These are phyloP conservation scores for Microcebus tavaratra DNA, from an alignment of 2,113 vertebrate genomes.

Conservation along the genomic window DNA sequence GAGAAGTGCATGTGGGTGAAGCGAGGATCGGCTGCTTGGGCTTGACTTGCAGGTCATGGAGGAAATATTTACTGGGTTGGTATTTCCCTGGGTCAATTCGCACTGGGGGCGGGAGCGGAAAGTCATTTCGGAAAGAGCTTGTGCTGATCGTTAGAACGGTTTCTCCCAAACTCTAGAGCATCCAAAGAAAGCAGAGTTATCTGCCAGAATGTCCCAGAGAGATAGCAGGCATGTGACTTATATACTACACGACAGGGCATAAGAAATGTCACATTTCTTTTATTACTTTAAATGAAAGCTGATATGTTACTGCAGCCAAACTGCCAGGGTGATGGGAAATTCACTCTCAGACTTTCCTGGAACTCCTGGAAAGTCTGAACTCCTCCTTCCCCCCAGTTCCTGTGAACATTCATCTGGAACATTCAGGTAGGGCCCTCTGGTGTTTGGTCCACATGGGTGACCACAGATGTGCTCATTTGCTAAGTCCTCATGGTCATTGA, in stretches of 20 bases:
- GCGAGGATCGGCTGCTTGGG: no score
- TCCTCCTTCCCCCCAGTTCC: neutral
- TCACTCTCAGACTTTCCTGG: neutral
- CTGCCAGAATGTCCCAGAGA: constrained; percentile 49
- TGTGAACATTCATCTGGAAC: neutral
- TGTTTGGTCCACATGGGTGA: neutral
- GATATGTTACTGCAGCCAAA: neutral
- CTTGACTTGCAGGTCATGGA: constrained; percentile 1
- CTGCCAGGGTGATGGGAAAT: neutral
- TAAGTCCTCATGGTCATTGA: neutral
- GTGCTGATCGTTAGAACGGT: constrained; percentile 4
- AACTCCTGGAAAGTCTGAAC: neutral
- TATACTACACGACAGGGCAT: neutral
- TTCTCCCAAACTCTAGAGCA: constrained; percentile 2
- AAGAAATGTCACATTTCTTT: neutral
- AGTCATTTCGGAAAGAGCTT: constrained; percentile 22
- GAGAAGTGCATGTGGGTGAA: neutral
- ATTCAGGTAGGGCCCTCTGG: neutral
- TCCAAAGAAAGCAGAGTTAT: constrained; percentile 56
- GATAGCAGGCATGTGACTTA: constrained; percentile 13
- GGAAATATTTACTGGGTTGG: constrained; percentile 41
- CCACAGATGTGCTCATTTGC: neutral
- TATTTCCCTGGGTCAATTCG: constrained; percentile 61
- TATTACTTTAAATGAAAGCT: constrained; percentile 23
- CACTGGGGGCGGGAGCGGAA: neutral